A percentile compares a stretch with the other conserved stretches of the same genome.
Evolutionary conservation across 2,113 vertebrate genomes (phyloP).

Genomic region (Osmerus eperlanus): DNA sequence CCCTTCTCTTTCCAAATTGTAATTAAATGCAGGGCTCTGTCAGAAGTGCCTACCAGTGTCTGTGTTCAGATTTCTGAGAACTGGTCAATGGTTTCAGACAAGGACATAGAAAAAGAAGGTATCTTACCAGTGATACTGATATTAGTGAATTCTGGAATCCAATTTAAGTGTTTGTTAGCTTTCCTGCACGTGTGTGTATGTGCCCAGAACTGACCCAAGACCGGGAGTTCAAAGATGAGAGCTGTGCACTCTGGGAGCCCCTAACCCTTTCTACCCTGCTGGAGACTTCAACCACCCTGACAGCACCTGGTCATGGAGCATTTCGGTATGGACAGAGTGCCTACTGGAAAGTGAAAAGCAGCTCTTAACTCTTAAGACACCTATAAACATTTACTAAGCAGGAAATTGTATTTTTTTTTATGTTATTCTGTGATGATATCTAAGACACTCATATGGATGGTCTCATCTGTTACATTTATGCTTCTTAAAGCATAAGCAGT

Average conservation of each 20-base stretch:
- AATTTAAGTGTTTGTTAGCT: not conserved
- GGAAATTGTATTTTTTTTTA: too few relatives aligned
- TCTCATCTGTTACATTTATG: too few relatives aligned
- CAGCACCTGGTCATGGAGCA: not conserved
- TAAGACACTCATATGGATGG: too few relatives aligned
- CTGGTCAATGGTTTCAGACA: not conserved
- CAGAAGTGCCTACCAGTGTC: not conserved
- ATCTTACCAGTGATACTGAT: not conserved
- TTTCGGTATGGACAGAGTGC: conserved; percentile 10
- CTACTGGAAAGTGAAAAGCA: conserved; percentile 18
- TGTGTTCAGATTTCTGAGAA: not conserved
- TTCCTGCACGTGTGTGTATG: not conserved
- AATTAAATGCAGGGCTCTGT: not conserved
- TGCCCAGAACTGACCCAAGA: not conserved
- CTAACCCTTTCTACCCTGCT: conserved; percentile 17
- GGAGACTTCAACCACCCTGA: conserved; percentile 5
- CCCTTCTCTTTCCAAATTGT: not conserved
- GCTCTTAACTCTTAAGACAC: not conserved
- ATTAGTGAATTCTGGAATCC: not conserved
- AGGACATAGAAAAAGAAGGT: not conserved
- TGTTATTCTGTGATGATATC: too few relatives aligned
- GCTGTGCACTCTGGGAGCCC: conserved; percentile 9
- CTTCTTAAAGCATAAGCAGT: too few relatives aligned
- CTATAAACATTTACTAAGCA: too few relatives aligned
- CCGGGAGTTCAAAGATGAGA: not conserved